These are phyloP conservation scores for Zenarchopterus dispar DNA, from an alignment of 2,797 vertebrate species.

Conservation along the genomic window DNA sequence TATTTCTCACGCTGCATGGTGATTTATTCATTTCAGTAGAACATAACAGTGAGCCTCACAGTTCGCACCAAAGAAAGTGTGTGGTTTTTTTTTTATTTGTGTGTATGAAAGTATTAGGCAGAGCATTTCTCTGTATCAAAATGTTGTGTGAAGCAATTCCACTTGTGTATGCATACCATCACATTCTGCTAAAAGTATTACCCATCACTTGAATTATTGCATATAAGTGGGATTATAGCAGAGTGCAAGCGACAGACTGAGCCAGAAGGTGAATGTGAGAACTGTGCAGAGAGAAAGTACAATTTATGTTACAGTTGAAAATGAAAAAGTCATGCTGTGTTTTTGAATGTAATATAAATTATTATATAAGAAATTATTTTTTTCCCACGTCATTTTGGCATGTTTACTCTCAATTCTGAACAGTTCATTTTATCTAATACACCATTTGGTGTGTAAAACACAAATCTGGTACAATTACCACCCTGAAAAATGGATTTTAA, in stretches of 20 bases:
- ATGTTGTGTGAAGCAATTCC: conserved; percentile 31
- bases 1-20: conserved; percentile 34
- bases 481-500: not conserved
- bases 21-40: conserved; percentile 36
- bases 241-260: too few species aligned
- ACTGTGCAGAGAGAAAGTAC: too few species aligned
- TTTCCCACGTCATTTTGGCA: too few species aligned
- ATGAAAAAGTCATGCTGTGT: too few species aligned
- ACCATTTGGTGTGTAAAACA: too few species aligned
- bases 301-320: too few species aligned
- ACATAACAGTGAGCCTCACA: conserved; percentile 17
- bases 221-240: not conserved
- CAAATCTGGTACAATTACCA: not conserved
- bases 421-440: too few species aligned
- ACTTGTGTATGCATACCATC: conserved; percentile 38
- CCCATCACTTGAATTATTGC: conserved; percentile 35
- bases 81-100: conserved; percentile 2
- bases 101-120: conserved; percentile 13
- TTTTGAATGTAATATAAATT: too few species aligned
- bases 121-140: conserved; percentile 27
- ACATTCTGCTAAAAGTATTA: conserved; percentile 43
- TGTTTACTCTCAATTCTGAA: too few species aligned
- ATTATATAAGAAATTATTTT: too few species aligned
- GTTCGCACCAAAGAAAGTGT: not conserved
- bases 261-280: too few species aligned